phyloP scores from a whole-genome alignment of 2,113 vertebrate species.

The Dinomys branickii region DNA sequence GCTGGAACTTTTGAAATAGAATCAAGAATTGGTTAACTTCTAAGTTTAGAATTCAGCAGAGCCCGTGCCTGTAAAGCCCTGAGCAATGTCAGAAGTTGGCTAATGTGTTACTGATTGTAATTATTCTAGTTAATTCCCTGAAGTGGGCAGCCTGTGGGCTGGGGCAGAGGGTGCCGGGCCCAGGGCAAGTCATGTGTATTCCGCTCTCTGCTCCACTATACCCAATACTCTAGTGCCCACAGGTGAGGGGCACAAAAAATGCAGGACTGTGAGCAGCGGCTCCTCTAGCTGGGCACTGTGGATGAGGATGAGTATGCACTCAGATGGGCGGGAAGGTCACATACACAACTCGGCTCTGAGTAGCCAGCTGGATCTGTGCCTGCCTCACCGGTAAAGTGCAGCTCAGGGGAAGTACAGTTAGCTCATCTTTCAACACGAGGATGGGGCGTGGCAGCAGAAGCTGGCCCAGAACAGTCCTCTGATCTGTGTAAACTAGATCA shows the following conservation, averaged over 20 bases:
- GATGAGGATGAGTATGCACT: neutral
- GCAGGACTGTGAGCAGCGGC: neutral
- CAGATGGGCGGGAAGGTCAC: neutral
- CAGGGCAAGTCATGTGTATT: neutral
- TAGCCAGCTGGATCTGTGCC: neutral
- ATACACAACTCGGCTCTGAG: neutral
- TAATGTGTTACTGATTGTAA: conserved; percentile 46
- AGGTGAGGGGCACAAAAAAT: neutral
- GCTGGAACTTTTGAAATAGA: conserved; percentile 55
- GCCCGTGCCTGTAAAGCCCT: conserved; percentile 6
- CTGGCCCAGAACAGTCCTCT: neutral
- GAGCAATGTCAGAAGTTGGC: conserved; percentile 45
- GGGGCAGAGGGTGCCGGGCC: neutral
- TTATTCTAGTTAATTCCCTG: conserved; percentile 51
- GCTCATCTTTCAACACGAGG: neutral
- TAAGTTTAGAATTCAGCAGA: conserved; percentile 53
- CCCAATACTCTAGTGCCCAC: neutral
- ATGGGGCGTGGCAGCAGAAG: neutral
- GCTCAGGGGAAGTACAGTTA: neutral
- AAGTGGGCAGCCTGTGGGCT: neutral
- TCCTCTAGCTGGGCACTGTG: neutral
- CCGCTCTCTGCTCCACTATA: neutral
- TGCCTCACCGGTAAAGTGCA: neutral
- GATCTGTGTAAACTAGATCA: neutral
- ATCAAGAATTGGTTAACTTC: conserved; percentile 41